phyloP scores from a whole-genome alignment of 2,113 vertebrate genomes.

The Psilopsiagon aymara region DNA sequence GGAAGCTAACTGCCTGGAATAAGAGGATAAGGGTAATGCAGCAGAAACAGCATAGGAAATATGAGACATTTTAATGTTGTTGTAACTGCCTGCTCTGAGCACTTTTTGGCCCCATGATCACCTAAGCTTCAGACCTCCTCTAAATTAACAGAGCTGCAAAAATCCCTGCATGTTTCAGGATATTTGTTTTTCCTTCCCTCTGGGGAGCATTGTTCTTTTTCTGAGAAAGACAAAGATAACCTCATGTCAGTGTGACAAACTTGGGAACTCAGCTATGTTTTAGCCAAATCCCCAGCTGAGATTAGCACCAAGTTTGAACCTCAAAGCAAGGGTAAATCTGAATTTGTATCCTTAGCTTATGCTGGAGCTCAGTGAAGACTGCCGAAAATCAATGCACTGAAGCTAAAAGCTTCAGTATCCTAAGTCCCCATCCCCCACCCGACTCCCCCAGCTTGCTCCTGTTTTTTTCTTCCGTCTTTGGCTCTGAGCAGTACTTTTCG shows the following conservation, averaged over 20 bases:
- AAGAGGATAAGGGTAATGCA: background rate
- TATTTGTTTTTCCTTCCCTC: background rate
- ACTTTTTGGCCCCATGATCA: background rate
- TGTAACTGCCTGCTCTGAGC: background rate
- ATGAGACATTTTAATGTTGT: background rate
- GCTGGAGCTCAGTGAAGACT: background rate
- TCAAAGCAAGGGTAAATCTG: conserved; percentile 56
- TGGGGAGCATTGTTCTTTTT: background rate
- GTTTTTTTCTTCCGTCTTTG: background rate
- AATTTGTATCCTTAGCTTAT: conserved; percentile 58
- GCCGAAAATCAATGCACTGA: conserved; percentile 40
- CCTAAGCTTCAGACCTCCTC: background rate
- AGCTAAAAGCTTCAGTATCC: conserved; percentile 8
- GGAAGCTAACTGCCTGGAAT: background rate
- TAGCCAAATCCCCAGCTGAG: conserved; percentile 31
- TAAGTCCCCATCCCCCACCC: background rate
- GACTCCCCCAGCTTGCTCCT: background rate
- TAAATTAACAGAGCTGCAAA: background rate
- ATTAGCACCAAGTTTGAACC: conserved; percentile 24
- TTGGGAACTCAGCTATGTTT: background rate
- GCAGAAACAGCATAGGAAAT: background rate
- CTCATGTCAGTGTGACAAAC: background rate
- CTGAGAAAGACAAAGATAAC: background rate
- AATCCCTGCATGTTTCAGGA: background rate
- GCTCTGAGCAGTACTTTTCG: background rate